A percentile compares a stretch with the other conserved stretches of the same genome.
Evolutionary conservation across 2,797 vertebrate genomes (phyloP).

Genomic region (Sebastes steindachneri): DNA sequence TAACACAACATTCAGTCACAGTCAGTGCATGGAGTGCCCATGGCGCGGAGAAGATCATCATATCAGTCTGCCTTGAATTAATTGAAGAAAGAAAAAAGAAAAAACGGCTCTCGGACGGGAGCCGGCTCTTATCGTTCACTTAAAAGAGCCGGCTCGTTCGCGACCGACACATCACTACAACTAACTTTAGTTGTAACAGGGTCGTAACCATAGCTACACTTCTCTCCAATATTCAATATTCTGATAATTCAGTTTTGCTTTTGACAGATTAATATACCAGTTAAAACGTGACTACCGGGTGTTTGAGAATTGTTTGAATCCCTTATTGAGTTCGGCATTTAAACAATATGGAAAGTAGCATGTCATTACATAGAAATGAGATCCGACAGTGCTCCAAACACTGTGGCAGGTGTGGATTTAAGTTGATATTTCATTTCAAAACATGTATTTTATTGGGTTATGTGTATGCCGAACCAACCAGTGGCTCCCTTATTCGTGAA

Average conservation of each 20-base stretch:
- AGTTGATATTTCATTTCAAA: neutral
- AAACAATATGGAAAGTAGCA: neutral
- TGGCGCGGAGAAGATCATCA: no score
- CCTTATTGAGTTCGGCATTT: neutral
- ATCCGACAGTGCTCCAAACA: neutral
- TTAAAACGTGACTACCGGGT: neutral
- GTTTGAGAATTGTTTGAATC: neutral
- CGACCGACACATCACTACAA: no score
- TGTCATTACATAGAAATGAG: neutral
- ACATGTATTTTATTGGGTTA: neutral
- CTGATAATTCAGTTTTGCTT: neutral
- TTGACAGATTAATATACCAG: neutral
- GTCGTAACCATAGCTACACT: neutral
- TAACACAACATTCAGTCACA: no score
- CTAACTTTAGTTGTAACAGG: conserved; percentile 2
- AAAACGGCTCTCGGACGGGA: no score
- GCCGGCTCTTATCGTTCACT: no score
- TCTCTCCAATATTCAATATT: no score
- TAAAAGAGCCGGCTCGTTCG: no score
- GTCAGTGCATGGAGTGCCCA: no score
- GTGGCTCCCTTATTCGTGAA: fast-evolving
- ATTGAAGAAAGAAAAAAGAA: no score
- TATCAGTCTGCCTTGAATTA: no score
- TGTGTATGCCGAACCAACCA: neutral
- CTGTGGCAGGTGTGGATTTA: neutral